Evolutionary conservation across 2,888 invertebrate species (phyloP), one percentile per base, ranked within the genome.

Genomic region (Cyaniris semiargus): DNA sequence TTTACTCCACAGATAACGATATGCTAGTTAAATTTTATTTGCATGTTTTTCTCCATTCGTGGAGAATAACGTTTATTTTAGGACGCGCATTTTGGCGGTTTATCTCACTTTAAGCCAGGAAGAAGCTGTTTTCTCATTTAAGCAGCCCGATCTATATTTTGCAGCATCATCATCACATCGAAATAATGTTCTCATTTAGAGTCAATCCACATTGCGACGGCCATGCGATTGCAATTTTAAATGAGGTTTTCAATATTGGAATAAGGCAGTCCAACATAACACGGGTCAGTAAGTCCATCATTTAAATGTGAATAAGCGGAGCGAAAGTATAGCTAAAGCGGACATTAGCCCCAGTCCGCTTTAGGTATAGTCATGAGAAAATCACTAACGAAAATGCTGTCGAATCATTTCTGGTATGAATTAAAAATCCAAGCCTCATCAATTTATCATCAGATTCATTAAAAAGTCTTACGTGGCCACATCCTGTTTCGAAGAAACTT

Each of bases 11-110:
- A 66, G 66, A 66, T 66, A 66, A 31, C 66, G 18, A 66, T 27
- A 66, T 66, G 66, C 66, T 66, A 31, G 66, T 66, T 66, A 66
- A 66, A 66, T 66, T 66, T 66, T 66, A 66, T 66, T 31, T 18
- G 27, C 66, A 15, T 66, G 66, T 66, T 66, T 66, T 66, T 66
- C 66, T 66, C 18, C 15, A 66, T 66, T 66, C 23, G 27, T 66
- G 27, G 66, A 31, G 27, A 66, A 66, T 66, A 27, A 31, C 66
- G 66, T 66, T 66, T 66, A 66, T 66, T 66, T 31, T 66, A 66
- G 66, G 66, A 31, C 66, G 13, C 18, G 66, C 1, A 31, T 66
- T 66, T 66, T 15, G 66, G 66, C 5, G 27, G 66, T 66, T 66
- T 66, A 66, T 66, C 27, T 66, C 66, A 66, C 15, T 66, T 66